phyloP scores from a whole-genome alignment of 2,888 invertebrate genomes.

The Leptothorax acervorum region DNA sequence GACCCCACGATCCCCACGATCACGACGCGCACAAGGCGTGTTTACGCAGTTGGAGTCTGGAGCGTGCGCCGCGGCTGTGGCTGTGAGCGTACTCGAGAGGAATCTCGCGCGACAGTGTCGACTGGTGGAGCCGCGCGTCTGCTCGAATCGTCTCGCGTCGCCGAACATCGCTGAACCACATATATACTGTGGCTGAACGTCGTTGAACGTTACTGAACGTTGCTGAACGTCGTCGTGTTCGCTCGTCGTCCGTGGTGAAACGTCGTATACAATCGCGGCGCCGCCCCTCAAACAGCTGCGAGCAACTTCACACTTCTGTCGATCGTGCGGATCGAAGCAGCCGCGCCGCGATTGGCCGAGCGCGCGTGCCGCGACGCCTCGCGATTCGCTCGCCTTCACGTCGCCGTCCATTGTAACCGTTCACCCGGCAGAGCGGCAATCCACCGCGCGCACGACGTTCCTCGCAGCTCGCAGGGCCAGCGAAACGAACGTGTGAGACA shows the following conservation, averaged over 20 bases:
- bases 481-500: background rate
- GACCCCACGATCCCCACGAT: too few species aligned
- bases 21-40: conserved; percentile 15
- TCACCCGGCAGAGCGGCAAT: background rate
- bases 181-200: background rate
- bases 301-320: background rate
- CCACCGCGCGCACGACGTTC: background rate
- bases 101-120: conserved; percentile 34
- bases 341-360: background rate
- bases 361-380: conserved; percentile 14
- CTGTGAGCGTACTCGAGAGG: background rate
- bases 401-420: conserved; percentile 10
- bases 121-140: background rate
- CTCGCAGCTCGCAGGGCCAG: background rate
- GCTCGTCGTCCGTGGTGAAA: background rate
- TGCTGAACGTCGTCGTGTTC: background rate
- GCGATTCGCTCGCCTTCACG: conserved; percentile 22
- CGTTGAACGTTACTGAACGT: background rate
- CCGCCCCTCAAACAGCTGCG: background rate
- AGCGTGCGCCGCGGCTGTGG: too few species aligned
- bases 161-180: too few species aligned
- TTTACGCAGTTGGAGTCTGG: background rate
- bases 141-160: too few species aligned
- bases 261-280: too few species aligned
- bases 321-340: conserved; percentile 5